Evolutionary conservation across 1,140 invertebrate species (phyloP).

Genomic region (Laupala kohalensis): DNA sequence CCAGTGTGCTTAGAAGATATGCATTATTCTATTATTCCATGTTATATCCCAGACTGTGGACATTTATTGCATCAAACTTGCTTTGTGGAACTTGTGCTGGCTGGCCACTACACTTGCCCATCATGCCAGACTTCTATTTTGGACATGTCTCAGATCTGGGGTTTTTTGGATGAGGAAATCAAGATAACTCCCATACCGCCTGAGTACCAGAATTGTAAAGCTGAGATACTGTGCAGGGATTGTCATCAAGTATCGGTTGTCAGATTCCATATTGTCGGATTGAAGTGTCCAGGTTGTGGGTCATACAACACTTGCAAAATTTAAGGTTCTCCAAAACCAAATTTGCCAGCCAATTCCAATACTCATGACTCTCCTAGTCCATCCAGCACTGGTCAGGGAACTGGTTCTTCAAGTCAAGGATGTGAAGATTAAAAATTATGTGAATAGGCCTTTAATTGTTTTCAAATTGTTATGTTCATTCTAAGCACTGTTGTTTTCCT

Average conservation of each 20-base stretch:
- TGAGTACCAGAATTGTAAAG: conserved; percentile 62
- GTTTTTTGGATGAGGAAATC: conserved; percentile 66
- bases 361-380: neutral
- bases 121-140: conserved; percentile 71
- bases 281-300: conserved; percentile 70
- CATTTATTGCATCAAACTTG: conserved; percentile 70
- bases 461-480: neutral
- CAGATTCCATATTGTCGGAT: conserved; percentile 69
- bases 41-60: conserved; percentile 74
- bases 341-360: neutral
- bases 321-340: conserved; percentile 11
- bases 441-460: neutral
- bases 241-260: conserved; percentile 74
- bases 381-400: neutral
- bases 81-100: conserved; percentile 60
- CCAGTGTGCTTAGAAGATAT: conserved; percentile 79
- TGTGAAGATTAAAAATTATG: neutral
- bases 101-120: conserved; percentile 75
- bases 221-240: conserved; percentile 74
- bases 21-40: conserved; percentile 75
- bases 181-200: conserved; percentile 64
- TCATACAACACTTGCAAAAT: conserved; percentile 75
- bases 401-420: neutral
- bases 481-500: neutral
- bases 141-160: conserved; percentile 71